Conservation (phyloP, 2,888 invertebrate genomes). For the Drosophila demipolita region DNA sequence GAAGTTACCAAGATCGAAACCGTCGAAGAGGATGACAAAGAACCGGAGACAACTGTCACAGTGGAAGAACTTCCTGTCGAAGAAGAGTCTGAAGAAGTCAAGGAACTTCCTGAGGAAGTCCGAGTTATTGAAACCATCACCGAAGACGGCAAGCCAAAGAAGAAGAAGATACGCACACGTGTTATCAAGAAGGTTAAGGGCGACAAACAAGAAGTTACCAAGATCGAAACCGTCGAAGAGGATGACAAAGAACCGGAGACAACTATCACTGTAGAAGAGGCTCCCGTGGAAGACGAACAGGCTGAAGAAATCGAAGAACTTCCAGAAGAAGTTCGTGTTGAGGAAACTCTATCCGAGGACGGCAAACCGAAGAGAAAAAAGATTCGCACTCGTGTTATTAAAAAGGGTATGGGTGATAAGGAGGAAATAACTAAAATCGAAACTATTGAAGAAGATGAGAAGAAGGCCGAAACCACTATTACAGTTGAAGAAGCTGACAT, state of each 20-base stretch:
- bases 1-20: constrained; percentile 70
- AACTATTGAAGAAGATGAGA: constrained; percentile 64
- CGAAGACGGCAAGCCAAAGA: constrained; percentile 60
- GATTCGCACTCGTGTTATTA: constrained; percentile 68
- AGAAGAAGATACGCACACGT: constrained; percentile 67
- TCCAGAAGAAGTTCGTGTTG: constrained; percentile 60
- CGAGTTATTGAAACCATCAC: constrained; percentile 53
- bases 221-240: constrained; percentile 71
- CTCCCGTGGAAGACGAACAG: constrained; percentile 33
- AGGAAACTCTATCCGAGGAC: constrained; percentile 56
- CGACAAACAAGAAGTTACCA: constrained; percentile 67
- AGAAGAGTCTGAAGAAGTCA: constrained; percentile 41
- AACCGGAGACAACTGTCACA: constrained; percentile 58
- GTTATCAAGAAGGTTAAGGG: constrained; percentile 70
- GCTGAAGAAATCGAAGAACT: constrained; percentile 48
- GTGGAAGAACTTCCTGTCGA: constrained; percentile 55
- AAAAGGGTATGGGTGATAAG: constrained; percentile 65
- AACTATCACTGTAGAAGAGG: constrained; percentile 57
- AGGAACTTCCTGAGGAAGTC: constrained; percentile 66
- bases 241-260: constrained; percentile 65
- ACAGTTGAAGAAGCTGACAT: constrained; percentile 63
- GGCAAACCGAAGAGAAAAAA: constrained; percentile 55
- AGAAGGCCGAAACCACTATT: constrained; percentile 53
- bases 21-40: constrained; percentile 69
- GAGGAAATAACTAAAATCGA: constrained; percentile 69